These are phyloP conservation scores for Hyposmocoma kahamanoa DNA, from an alignment of 1,140 invertebrate genomes.

Conservation along the genomic window DNA sequence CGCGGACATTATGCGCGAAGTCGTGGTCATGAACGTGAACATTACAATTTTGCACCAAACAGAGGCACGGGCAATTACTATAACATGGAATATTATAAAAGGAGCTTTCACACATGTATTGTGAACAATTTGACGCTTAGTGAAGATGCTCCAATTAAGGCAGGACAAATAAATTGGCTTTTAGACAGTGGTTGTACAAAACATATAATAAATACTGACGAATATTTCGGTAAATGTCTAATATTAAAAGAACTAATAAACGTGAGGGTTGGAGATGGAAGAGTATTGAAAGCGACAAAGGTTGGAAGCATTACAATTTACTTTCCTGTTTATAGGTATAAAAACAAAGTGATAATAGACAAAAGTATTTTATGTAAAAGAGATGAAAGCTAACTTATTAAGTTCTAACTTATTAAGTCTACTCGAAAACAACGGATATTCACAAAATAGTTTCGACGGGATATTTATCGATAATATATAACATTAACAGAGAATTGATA, in stretches of 20 bases:
- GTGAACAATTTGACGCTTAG: slow-evolving; percentile 2
- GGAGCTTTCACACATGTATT: background rate
- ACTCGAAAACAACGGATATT: slow-evolving; percentile 26
- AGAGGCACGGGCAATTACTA: slow-evolving; percentile 9
- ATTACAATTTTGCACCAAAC: slow-evolving; percentile 18
- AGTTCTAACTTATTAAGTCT: too few species aligned
- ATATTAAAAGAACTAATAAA: slow-evolving; percentile 34
- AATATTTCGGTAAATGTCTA: slow-evolving; percentile 34
- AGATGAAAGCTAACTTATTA: slow-evolving; percentile 33
- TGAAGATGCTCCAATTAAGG: slow-evolving; percentile 13
- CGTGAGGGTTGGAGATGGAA: slow-evolving; percentile 27
- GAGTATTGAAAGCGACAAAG: slow-evolving; percentile 37
- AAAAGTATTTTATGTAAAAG: slow-evolving; percentile 39
- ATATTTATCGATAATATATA: slow-evolving; percentile 27
- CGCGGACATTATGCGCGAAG: slow-evolving; percentile 6
- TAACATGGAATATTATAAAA: too few species aligned
- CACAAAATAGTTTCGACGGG: slow-evolving; percentile 25
- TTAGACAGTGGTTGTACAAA: slow-evolving; percentile 49
- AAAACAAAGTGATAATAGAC: slow-evolving; percentile 18
- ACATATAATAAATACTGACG: slow-evolving; percentile 46
- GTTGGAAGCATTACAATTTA: slow-evolving; percentile 28
- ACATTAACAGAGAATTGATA: slow-evolving; percentile 20
- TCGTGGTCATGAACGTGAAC: slow-evolving; percentile 16
- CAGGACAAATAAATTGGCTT: slow-evolving; percentile 37
- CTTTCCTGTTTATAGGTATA: slow-evolving; percentile 21